These are phyloP conservation scores for Drosophila suboccidentalis DNA, from an alignment of 2,888 invertebrate species.

Conservation along the genomic window DNA sequence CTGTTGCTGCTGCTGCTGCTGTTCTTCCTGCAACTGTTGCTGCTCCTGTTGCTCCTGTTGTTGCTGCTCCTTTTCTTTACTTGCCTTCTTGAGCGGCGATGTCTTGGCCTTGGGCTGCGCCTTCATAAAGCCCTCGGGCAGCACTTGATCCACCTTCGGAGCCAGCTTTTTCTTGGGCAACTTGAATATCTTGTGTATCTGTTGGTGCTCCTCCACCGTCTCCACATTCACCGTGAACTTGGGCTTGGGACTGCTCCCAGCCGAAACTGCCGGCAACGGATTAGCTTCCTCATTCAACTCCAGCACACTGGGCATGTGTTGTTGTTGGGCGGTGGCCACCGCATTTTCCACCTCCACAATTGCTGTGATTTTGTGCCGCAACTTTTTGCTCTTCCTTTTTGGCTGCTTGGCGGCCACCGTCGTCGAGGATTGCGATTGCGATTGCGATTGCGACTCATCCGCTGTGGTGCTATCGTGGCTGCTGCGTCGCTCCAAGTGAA, in stretches of 20 bases:
- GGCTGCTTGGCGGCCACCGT: slow-evolving; percentile 48
- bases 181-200: slow-evolving; percentile 83
- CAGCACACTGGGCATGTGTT: slow-evolving; percentile 66
- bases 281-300: slow-evolving; percentile 57
- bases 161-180: slow-evolving; percentile 83
- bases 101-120: slow-evolving; percentile 74
- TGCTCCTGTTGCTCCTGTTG: background rate
- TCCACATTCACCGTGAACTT: slow-evolving; percentile 85
- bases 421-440: slow-evolving; percentile 13
- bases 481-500: slow-evolving; percentile 82
- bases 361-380: slow-evolving; percentile 84
- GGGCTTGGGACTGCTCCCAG: slow-evolving; percentile 66
- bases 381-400: slow-evolving; percentile 79
- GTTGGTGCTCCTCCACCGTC: slow-evolving; percentile 84
- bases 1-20: background rate
- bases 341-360: slow-evolving; percentile 83
- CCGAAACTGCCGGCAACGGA: slow-evolving; percentile 20
- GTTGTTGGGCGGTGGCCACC: slow-evolving; percentile 43
- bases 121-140: slow-evolving; percentile 77
- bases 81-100: slow-evolving; percentile 64
- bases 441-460: slow-evolving; percentile 43
- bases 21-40: background rate
- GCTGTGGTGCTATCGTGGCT: slow-evolving; percentile 80
- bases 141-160: slow-evolving; percentile 34
- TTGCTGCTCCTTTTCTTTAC: slow-evolving; percentile 4